phyloP scores from a whole-genome alignment of 1,140 invertebrate species.

The Schlechtendalia chinensis region DNA sequence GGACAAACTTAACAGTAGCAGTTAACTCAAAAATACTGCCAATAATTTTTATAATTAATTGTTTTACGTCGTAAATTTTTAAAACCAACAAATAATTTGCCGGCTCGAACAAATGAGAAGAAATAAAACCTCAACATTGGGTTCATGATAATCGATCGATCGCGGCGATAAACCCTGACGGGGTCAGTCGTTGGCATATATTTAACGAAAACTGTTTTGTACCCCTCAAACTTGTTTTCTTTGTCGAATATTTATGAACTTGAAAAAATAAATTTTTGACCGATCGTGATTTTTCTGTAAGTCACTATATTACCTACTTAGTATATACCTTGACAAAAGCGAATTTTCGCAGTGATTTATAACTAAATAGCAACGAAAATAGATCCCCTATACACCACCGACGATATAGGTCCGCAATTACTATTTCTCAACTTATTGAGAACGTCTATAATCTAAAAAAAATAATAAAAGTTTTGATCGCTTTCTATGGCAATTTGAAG shows the following conservation, averaged over 20 bases:
- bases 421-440: no score
- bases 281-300: neutral
- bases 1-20: neutral
- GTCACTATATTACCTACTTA: neutral
- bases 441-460: no score
- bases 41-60: constrained; percentile 46
- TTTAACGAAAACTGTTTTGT: constrained; percentile 31
- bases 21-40: constrained; percentile 2
- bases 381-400: neutral
- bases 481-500: no score
- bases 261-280: constrained; percentile 30
- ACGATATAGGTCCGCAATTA: no score
- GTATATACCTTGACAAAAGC: neutral
- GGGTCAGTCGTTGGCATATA: constrained; percentile 6
- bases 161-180: neutral
- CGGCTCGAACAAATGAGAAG: neutral
- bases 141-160: constrained; percentile 36
- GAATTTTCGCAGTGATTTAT: constrained; percentile 28
- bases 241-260: constrained; percentile 28
- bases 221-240: constrained; percentile 4
- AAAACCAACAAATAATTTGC: constrained; percentile 37
- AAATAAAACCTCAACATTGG: constrained; percentile 3
- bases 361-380: neutral
- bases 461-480: no score
- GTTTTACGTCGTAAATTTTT: constrained; percentile 20